Base-by-base conservation (phyloP, 2,797 vertebrate species). In the Microhierax caerulescens region DNA sequence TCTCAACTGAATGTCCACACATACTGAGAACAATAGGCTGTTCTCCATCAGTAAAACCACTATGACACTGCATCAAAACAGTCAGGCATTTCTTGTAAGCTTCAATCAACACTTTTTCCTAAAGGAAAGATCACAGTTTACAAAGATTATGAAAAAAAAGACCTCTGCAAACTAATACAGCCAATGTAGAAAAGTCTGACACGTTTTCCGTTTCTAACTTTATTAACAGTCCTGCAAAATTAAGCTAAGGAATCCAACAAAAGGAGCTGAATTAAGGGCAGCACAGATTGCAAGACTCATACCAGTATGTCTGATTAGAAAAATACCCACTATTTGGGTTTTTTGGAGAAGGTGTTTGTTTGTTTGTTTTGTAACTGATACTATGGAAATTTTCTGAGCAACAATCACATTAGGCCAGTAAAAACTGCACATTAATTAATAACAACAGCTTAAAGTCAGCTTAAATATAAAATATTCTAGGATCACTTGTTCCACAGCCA, bases 81-180 rank as follows among this genome's bases (percentile, higher is more conserved):
- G 97, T 97, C 73, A 99, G 98, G 98, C 99, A 99, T 98, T 99
- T 99, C 98, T 98, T 99, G 97, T 99, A 99, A 64, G 99, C 99
- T 97, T 99, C 99, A 65, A 99, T 99, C 91, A 99, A 98, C 27
- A 99, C 99, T 24, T 97, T 98, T 96, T 99, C 99, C 99, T 99
- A 92, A 64, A 98, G 97, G 72, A 85, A 79, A 97, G 30, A 74
- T 53, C 17, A 36, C 56, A 37, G 47, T 76, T 83, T 85, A 75
- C 5, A 73, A 67, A 91, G 20, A 80, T 43, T 41, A 81, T 16
- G n/a, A 86, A 54, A 61, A 96, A 56, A 1, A 1, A 65, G 7
- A 82, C n/a, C 19, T 72, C 64, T 43, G 20, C 50, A 54, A 90
- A 92, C 64, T 51, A 84, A 86, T 15, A 91, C 11, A 89, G 25